A percentile compares a stretch with the other conserved stretches of the same genome.
Conservation (phyloP, 2,113 vertebrate species). For the Peromyscus polionotus region DNA sequence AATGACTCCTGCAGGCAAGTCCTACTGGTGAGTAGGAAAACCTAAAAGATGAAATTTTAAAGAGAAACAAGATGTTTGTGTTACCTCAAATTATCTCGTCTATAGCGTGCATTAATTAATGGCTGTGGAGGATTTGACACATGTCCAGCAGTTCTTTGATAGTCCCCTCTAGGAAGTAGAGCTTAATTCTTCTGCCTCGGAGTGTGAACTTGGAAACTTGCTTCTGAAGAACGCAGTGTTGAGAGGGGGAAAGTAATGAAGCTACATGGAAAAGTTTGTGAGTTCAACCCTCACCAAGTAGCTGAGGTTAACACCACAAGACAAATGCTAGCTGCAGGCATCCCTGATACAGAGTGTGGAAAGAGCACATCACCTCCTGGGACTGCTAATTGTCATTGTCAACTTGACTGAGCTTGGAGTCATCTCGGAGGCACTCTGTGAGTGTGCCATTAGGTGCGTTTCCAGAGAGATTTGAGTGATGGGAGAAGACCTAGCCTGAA, state of each 20-base stretch:
- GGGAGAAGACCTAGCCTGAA: background rate
- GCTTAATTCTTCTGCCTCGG: background rate
- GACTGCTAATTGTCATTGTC: background rate
- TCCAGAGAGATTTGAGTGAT: background rate
- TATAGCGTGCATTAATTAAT: conserved; percentile 46
- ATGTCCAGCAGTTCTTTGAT: conserved; percentile 40
- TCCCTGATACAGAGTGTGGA: no score
- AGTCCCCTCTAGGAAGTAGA: background rate
- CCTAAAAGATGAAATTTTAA: conserved; percentile 34
- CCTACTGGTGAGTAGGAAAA: conserved; percentile 44
- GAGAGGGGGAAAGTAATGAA: background rate
- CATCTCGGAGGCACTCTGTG: background rate
- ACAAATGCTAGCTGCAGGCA: background rate
- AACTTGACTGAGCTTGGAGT: background rate
- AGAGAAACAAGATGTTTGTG: conserved; percentile 32
- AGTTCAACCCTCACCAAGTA: background rate
- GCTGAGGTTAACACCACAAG: background rate
- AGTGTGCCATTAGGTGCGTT: background rate
- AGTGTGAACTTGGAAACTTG: background rate
- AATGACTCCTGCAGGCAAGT: conserved; percentile 32
- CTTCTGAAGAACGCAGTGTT: background rate
- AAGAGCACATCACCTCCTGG: background rate
- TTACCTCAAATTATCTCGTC: conserved; percentile 25
- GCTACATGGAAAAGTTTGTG: background rate
- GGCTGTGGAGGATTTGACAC: background rate